A percentile compares a stretch with the other conserved stretches of the same genome.
Conservation (phyloP, 1,140 invertebrate genomes). For the Trachymyrmex septentrionalis region DNA sequence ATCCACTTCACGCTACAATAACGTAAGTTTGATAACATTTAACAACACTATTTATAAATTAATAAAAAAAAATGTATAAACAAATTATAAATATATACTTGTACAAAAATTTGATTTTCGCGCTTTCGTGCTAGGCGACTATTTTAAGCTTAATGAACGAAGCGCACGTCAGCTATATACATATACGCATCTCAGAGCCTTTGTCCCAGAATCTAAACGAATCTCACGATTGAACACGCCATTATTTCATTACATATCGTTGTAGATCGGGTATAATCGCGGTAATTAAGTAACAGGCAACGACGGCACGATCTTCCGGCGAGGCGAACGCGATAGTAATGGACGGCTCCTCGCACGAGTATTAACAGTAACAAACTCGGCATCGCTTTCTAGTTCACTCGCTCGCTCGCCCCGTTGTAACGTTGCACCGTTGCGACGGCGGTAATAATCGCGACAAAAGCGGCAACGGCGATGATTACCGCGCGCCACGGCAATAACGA, state of each 20-base stretch:
- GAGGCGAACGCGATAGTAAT: slow-evolving; percentile 38
- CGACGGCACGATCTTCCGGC: background rate
- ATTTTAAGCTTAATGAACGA: slow-evolving; percentile 5
- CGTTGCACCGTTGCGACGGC: slow-evolving; percentile 9
- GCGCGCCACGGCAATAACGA: slow-evolving; percentile 51
- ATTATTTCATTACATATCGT: slow-evolving; percentile 42
- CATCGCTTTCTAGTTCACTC: background rate
- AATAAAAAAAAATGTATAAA: background rate
- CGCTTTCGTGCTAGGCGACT: background rate
- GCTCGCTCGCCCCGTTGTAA: slow-evolving; percentile 27
- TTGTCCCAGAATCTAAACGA: slow-evolving; percentile 36
- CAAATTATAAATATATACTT: background rate
- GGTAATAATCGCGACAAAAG: slow-evolving; percentile 57
- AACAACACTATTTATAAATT: background rate
- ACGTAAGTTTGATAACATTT: background rate
- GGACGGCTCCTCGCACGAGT: background rate
- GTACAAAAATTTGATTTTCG: background rate
- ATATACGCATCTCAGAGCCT: background rate
- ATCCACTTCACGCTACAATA: background rate
- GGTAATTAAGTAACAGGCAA: slow-evolving; percentile 41
- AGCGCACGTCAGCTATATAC: background rate
- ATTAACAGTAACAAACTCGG: slow-evolving; percentile 51
- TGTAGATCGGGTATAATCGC: slow-evolving; percentile 41
- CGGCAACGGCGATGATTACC: slow-evolving; percentile 54
- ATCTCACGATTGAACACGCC: background rate